A percentile compares a stretch with the other conserved stretches of the same genome.
Conservation (phyloP, 2,797 vertebrate genomes). For the Chrysocyon brachyurus region DNA sequence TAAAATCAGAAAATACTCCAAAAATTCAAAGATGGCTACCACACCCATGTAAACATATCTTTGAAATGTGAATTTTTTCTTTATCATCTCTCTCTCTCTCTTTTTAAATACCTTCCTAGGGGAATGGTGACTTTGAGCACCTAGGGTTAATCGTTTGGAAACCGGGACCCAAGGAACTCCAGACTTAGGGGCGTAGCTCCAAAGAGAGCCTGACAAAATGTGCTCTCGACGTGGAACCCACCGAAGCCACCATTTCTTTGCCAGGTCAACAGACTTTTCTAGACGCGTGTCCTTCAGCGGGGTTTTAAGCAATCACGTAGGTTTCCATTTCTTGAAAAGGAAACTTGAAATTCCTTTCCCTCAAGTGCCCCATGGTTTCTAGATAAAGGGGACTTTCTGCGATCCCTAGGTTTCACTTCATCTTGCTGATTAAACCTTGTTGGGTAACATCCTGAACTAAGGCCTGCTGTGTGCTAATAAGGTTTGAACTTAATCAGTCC, state of each 20-base stretch:
- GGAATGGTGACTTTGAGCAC: neutral
- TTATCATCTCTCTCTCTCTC: neutral
- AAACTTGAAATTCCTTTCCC: slow-evolving; percentile 9
- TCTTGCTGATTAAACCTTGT: neutral
- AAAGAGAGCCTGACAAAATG: neutral
- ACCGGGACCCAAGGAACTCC: neutral
- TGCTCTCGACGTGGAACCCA: neutral
- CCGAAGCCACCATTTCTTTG: neutral
- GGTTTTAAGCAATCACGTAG: neutral
- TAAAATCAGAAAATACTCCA: slow-evolving; percentile 4
- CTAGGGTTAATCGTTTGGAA: neutral
- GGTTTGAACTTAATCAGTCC: neutral
- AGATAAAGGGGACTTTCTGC: neutral
- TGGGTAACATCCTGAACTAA: neutral
- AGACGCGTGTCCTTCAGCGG: neutral
- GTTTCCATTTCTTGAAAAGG: slow-evolving; percentile 39
- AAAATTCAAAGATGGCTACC: neutral
- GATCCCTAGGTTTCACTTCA: slow-evolving; percentile 45
- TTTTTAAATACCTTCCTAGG: neutral
- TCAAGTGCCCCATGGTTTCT: neutral
- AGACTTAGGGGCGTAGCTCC: neutral
- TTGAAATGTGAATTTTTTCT: neutral
- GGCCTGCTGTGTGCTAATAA: no score
- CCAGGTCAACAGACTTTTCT: neutral
- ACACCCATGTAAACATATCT: neutral